Evolutionary conservation across 2,888 invertebrate species (phyloP).

Genomic region (Rotaria sp.): DNA sequence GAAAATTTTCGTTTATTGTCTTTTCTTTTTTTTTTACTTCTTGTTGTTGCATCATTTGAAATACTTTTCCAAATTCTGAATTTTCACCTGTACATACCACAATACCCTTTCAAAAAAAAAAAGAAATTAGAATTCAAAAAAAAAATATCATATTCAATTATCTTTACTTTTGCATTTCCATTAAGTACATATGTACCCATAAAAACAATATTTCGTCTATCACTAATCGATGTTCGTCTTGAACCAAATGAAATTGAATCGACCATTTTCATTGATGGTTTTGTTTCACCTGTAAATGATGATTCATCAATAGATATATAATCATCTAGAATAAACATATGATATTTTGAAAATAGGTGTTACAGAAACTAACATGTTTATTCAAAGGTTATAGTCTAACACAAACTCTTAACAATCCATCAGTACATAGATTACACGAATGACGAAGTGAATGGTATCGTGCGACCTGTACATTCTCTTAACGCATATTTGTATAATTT

Average conservation of each 20-base stretch:
- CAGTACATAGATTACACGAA: too few species aligned
- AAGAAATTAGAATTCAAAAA: neutral
- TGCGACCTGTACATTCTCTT: too few species aligned
- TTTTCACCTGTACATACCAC: slow-evolving; percentile 92
- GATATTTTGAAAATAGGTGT: too few species aligned
- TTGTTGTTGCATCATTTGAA: slow-evolving; percentile 97
- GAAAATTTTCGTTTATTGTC: neutral
- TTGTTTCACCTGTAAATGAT: slow-evolving; percentile 95
- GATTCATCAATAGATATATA: slow-evolving; percentile 94
- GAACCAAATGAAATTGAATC: slow-evolving; percentile 16
- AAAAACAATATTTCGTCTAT: slow-evolving; percentile 69
- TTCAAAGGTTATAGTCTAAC: too few species aligned
- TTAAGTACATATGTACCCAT: slow-evolving; percentile 94
- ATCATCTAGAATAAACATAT: too few species aligned
- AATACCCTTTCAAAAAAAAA: slow-evolving; percentile 62
- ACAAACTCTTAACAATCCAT: too few species aligned
- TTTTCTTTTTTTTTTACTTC: slow-evolving; percentile 58
- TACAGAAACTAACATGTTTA: too few species aligned
- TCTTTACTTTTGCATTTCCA: slow-evolving; percentile 66
- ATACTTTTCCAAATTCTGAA: slow-evolving; percentile 95
- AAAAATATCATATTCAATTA: neutral
- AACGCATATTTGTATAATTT: too few species aligned
- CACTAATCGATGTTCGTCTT: slow-evolving; percentile 44
- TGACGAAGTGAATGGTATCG: too few species aligned
- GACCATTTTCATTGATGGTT: slow-evolving; percentile 66